Evolutionary conservation across 2,113 vertebrate species (phyloP).

Genomic region (Sapayoa aenigma): DNA sequence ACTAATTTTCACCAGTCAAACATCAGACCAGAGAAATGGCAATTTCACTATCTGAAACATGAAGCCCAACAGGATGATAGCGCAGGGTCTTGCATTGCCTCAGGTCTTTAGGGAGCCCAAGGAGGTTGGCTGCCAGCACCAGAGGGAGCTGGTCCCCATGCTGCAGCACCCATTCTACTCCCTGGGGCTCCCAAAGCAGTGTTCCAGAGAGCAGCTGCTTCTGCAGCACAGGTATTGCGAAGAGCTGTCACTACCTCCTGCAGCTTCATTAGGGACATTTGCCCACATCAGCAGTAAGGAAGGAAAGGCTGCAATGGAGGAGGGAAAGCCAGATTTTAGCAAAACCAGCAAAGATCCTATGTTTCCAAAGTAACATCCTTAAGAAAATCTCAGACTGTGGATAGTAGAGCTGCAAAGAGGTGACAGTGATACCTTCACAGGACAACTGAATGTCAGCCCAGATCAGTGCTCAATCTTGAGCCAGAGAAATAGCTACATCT

Average conservation of each 20-base stretch:
- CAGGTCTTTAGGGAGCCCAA: accelerated
- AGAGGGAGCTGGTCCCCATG: not conserved
- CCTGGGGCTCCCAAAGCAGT: not conserved
- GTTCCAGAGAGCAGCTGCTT: not conserved
- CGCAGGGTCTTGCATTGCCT: not conserved
- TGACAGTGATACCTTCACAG: not conserved
- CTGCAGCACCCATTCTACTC: not conserved
- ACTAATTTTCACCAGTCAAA: not conserved
- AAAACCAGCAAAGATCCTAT: not conserved
- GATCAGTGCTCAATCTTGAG: not conserved
- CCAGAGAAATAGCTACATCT: not conserved
- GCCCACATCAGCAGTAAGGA: not conserved
- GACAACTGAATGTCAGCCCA: not conserved
- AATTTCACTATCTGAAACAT: not conserved
- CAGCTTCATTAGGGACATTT: not conserved
- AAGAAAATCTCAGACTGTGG: not conserved
- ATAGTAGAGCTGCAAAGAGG: not conserved
- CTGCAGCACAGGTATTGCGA: not conserved
- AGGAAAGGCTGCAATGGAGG: not conserved
- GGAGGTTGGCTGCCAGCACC: not conserved
- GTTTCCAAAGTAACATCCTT: not conserved
- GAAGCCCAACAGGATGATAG: accelerated
- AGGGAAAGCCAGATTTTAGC: not conserved
- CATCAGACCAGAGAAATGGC: not conserved
- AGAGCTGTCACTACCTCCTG: accelerated